Evolutionary conservation across 2,113 vertebrate genomes (phyloP).

Genomic region (Zootoca vivipara): DNA sequence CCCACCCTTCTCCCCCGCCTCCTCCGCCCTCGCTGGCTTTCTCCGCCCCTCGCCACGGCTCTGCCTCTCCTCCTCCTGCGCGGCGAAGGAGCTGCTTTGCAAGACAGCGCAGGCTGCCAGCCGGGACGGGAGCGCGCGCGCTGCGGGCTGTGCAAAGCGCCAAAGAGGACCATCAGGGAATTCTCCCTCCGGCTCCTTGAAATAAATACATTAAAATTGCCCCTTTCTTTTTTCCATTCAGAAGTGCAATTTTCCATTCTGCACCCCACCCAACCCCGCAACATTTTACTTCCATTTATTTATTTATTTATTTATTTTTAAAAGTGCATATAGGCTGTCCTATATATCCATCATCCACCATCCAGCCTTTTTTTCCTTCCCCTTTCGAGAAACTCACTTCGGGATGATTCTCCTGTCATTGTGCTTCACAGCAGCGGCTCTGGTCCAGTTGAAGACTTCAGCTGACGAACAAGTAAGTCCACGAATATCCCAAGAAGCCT

Average conservation of each 20-base stretch:
- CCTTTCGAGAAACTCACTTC: conserved; percentile 16
- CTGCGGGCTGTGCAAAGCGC: background rate
- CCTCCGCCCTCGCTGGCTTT: no score
- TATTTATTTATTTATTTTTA: no score
- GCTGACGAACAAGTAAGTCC: conserved; percentile 83
- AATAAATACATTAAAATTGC: no score
- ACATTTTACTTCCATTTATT: no score
- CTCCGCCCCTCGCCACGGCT: background rate
- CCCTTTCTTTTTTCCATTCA: no score
- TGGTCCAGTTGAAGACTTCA: conserved; percentile 79
- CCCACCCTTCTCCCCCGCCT: background rate
- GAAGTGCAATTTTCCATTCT: background rate
- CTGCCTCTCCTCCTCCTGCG: background rate
- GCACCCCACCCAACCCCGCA: background rate
- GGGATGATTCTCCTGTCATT: conserved; percentile 89
- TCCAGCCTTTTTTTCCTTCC: background rate
- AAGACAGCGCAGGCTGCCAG: background rate
- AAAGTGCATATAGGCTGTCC: no score
- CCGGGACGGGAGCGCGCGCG: background rate
- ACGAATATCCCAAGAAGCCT: no score
- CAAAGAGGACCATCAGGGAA: background rate
- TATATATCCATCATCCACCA: background rate
- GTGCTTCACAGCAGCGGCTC: conserved; percentile 80
- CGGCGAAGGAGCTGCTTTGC: background rate
- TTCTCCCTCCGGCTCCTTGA: background rate